Base-by-base conservation (phyloP, 2,113 vertebrate species). In the Cavia porcellus region DNA sequence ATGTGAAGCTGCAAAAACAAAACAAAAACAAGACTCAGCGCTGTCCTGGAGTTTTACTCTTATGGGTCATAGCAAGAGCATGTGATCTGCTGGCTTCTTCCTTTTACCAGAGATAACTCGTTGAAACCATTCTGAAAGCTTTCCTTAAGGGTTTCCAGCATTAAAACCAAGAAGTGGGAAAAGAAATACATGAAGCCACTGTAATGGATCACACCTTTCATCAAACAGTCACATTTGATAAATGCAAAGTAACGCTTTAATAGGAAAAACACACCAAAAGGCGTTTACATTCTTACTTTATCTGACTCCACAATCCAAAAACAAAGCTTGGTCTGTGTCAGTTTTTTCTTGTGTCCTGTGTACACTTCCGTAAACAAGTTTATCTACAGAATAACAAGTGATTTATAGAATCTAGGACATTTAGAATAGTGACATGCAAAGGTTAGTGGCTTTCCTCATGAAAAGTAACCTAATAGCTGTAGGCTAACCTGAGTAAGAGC, bases 151-250 rank as follows among this genome's bases (percentile, higher is more conserved):
- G 47, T 61, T 89, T 94, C 83, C 90, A 96, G 92, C 42, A 50
- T 50, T 30, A 9, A 90, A 82, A 50, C 35, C 91, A 96, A 90
- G 95, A 96, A n/a, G 20, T 10, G 55, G 50, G 86, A 94, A 35
- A 97, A 95, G 45, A 70, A 93, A 52, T 25, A 19, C 0, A 50
- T 10, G 84, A 91, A 96, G 88, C 22, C 7, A 68, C 88, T 95
- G 74, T 45, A 79, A 93, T n/a, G 97, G 86, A 96, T 96, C 95
- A 95, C 77, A 95, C 80, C 97, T 97, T 81, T 92, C 93, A 97
- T 61, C 70, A 87, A 57, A 70, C 14, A 80, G 64, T 42, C n/a
- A 57, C 8, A 42, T 11, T 11, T 50, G 47, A 55, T 59, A 83
- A 89, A 92, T 19, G 5, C 57, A 86, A 80, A 77, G 80, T 74